These are phyloP conservation scores for Columbina picui DNA, from an alignment of 2,113 vertebrate genomes.

Conservation along the genomic window DNA sequence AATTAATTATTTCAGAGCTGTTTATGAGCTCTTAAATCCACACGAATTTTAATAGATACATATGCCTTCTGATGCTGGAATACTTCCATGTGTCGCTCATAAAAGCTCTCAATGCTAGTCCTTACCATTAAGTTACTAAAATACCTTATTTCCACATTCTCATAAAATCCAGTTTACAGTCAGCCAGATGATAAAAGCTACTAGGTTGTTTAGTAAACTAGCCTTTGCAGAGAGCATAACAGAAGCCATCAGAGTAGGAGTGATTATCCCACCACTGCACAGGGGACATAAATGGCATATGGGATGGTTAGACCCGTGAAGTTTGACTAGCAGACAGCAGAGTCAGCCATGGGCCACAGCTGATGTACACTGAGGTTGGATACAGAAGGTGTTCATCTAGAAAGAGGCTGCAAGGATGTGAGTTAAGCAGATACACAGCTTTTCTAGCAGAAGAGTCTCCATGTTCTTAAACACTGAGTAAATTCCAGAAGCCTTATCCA, in stretches of 20 bases:
- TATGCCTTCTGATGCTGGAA: not conserved
- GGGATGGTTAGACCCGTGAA: not conserved
- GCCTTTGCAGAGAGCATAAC: not conserved
- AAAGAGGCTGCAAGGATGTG: not conserved
- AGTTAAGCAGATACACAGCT: not conserved
- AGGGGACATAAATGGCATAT: rapidly evolving
- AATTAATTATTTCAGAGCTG: not conserved
- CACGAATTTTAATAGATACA: not conserved
- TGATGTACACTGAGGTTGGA: not conserved
- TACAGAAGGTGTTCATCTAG: not conserved
- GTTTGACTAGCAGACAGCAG: not conserved
- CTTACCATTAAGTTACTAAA: not conserved
- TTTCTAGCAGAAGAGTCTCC: not conserved
- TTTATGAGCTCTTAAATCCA: not conserved
- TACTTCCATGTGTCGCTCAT: rapidly evolving
- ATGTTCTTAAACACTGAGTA: not conserved
- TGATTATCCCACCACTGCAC: not conserved
- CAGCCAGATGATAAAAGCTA: not conserved
- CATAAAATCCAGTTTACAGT: not conserved
- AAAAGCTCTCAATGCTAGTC: not conserved
- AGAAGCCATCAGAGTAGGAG: not conserved
- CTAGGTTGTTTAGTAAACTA: not conserved
- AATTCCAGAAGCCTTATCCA: not conserved
- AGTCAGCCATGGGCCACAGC: not conserved
- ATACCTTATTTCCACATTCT: not conserved